Conservation (phyloP, 2,797 vertebrate genomes). For the Chrysocyon brachyurus region DNA sequence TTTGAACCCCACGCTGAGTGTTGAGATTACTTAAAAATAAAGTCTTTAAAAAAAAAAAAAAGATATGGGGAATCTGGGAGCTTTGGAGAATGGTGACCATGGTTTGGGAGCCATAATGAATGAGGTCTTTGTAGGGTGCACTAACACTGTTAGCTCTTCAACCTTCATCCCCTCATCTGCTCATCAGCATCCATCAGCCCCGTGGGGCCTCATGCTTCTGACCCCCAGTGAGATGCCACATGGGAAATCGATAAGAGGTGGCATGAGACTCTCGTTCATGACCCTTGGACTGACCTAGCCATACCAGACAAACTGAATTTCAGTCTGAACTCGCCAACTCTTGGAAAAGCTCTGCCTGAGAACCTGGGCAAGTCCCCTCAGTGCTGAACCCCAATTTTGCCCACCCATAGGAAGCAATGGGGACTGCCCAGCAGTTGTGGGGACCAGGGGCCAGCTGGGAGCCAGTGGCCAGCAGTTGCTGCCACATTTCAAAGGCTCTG, state of each 20-base stretch:
- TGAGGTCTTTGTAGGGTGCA: not conserved
- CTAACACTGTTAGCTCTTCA: not conserved
- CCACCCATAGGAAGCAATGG: not conserved
- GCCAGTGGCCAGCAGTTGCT: conserved; percentile 45
- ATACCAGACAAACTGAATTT: not conserved
- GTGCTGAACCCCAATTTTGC: not conserved
- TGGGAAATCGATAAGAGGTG: conserved; percentile 1
- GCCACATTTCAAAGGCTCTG: conserved; percentile 22
- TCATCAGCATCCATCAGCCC: not conserved
- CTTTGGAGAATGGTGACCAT: not conserved
- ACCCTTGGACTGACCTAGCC: not conserved
- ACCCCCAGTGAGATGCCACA: not conserved
- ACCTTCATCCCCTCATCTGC: not conserved
- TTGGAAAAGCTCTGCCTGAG: not conserved
- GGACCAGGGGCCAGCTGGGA: not conserved
- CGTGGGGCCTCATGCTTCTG: not conserved
- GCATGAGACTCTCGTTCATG: not conserved
- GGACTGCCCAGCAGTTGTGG: not conserved
- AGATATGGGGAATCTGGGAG: not conserved
- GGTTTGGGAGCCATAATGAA: not conserved
- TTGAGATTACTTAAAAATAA: not conserved
- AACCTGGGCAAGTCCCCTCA: not conserved
- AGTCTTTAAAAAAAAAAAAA: not conserved
- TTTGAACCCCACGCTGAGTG: not conserved
- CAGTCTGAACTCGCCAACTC: not conserved